A percentile compares a stretch with the other conserved stretches of the same genome.
These are phyloP conservation scores for Platysteira castanea DNA, from an alignment of 2,113 vertebrate genomes.

Conservation along the genomic window DNA sequence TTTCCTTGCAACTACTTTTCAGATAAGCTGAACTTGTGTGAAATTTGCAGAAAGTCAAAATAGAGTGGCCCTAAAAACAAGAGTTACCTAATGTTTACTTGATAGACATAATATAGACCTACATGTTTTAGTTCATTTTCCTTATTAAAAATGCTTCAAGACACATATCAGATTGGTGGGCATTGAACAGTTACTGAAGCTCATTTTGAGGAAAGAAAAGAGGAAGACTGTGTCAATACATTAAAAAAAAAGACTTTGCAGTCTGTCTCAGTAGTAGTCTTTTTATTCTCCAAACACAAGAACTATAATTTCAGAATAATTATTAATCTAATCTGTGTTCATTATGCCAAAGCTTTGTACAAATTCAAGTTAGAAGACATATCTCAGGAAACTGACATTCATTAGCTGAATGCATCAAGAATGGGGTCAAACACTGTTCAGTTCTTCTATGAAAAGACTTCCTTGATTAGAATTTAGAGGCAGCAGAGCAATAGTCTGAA, in stretches of 20 bases:
- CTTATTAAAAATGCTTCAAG: background rate
- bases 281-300: background rate
- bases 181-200: background rate
- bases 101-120: background rate
- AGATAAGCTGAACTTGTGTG: background rate
- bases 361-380: background rate
- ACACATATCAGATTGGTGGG: background rate
- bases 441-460: background rate
- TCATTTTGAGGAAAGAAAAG: background rate
- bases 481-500: background rate
- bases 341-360: background rate
- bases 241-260: background rate
- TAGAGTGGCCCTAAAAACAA: background rate
- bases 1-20: background rate
- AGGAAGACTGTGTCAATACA: background rate
- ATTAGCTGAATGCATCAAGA: background rate
- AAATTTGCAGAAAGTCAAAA: background rate
- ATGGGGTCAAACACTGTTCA: background rate
- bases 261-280: background rate
- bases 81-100: background rate
- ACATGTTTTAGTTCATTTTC: background rate
- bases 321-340: background rate
- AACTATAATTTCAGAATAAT: background rate
- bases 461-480: background rate
- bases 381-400: background rate